These are phyloP conservation scores for Prunella strophiata DNA, from an alignment of 2,797 vertebrate species.

Conservation along the genomic window DNA sequence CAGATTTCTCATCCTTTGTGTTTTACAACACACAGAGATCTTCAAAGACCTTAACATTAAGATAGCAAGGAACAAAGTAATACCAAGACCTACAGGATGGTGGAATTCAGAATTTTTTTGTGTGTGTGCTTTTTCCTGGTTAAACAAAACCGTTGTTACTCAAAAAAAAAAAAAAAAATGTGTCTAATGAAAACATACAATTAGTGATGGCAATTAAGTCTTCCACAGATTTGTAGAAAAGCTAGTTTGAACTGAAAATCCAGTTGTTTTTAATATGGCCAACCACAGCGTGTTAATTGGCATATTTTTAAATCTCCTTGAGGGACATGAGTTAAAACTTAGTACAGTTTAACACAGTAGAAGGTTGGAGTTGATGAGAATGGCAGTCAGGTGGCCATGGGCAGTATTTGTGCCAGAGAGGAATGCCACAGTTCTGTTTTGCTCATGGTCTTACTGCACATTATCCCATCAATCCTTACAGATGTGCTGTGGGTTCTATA, in stretches of 20 bases:
- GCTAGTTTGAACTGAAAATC: background rate
- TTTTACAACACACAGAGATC: background rate
- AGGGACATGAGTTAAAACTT: background rate
- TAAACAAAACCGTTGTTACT: background rate
- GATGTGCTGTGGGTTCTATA: slow-evolving; percentile 59
- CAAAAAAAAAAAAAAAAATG: background rate
- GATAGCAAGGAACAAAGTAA: background rate
- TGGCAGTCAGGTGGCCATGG: slow-evolving; percentile 30
- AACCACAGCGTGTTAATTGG: background rate
- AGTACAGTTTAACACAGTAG: background rate
- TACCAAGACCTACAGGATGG: background rate
- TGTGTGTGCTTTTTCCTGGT: background rate
- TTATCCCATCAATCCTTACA: slow-evolving; percentile 77
- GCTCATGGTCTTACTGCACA: slow-evolving; percentile 77
- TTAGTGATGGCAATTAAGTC: background rate
- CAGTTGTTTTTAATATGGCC: background rate
- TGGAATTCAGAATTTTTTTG: background rate
- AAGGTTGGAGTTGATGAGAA: background rate
- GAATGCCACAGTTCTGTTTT: slow-evolving; percentile 76
- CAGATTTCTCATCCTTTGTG: background rate
- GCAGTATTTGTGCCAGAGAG: slow-evolving; percentile 59
- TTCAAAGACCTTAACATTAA: background rate
- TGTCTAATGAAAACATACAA: background rate
- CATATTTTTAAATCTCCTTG: background rate
- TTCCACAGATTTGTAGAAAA: background rate